Percentiles rank a stretch among this genome's conserved stretches.
Conservation (phyloP, 2,797 vertebrate species). For the Agapornis canus region DNA sequence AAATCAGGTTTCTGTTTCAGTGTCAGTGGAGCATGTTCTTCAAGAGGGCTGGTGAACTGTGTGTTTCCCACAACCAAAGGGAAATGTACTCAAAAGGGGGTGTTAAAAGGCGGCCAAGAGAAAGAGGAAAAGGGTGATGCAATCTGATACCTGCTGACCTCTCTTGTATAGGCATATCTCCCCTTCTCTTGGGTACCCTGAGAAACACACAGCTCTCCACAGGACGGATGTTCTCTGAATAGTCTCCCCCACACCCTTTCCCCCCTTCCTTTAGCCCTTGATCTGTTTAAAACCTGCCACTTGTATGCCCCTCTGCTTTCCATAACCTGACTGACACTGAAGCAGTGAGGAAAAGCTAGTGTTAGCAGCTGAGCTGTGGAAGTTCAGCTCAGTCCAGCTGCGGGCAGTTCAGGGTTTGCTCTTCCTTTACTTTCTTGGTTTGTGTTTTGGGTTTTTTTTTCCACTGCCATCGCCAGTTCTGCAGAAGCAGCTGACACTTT, state of each 20-base stretch:
- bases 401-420: neutral
- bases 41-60: neutral
- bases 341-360: conserved; percentile 10
- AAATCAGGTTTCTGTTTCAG: conserved; percentile 25
- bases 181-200: conserved; percentile 52
- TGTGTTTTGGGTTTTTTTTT: neutral
- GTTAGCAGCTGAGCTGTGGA: conserved; percentile 12
- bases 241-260: neutral
- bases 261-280: neutral
- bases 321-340: conserved; percentile 43
- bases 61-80: conserved; percentile 46
- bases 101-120: conserved; percentile 44
- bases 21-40: neutral
- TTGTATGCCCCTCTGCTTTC: conserved; percentile 52
- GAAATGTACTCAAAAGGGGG: conserved; percentile 24
- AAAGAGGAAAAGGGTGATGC: conserved; percentile 55
- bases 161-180: conserved; percentile 29
- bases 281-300: conserved; percentile 42
- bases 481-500: conserved; percentile 61
- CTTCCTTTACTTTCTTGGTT: neutral
- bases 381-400: conserved; percentile 65
- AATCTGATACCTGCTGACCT: conserved; percentile 39
- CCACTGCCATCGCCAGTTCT: conserved; percentile 40
- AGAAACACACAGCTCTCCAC: conserved; percentile 16
- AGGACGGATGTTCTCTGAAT: conserved; percentile 23